Conservation (phyloP, 30 jellyfish, hydroid and myxozoan species). For the Rhopilema esculentum region DNA sequence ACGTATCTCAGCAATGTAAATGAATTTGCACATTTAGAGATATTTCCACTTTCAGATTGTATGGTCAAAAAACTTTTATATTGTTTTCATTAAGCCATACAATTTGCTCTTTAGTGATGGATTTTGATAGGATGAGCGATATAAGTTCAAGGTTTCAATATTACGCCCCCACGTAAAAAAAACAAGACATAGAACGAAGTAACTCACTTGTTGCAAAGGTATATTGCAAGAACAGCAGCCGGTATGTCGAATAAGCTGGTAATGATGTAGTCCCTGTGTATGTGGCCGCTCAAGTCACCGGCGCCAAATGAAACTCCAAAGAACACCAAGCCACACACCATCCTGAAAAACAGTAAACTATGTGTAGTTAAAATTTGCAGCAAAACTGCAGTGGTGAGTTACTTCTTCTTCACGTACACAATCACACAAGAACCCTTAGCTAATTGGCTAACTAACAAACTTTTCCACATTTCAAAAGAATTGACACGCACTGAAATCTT, state of each 20-base stretch:
- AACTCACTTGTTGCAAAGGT: constrained; percentile 46
- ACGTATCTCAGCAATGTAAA: no score
- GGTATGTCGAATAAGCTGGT: constrained; percentile 44
- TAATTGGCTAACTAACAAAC: no score
- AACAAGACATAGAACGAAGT: not conserved
- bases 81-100: not conserved
- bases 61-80: not conserved
- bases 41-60: no score
- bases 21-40: no score
- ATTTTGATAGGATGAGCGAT: not conserved
- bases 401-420: no score
- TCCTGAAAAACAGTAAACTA: not conserved
- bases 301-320: constrained; percentile 75
- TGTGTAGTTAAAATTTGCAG: not conserved
- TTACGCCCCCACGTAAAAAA: not conserved
- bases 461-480: no score
- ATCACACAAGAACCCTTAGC: no score
- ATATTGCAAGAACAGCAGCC: constrained; percentile 40
- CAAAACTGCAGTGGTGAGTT: no score
- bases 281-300: constrained; percentile 64
- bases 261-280: constrained; percentile 36
- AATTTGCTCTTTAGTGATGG: not conserved
- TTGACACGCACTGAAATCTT: no score
- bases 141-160: not conserved
- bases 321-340: constrained; percentile 52